Conservation (phyloP, 2,797 vertebrate genomes). For the Crocodylus rhombifer region DNA sequence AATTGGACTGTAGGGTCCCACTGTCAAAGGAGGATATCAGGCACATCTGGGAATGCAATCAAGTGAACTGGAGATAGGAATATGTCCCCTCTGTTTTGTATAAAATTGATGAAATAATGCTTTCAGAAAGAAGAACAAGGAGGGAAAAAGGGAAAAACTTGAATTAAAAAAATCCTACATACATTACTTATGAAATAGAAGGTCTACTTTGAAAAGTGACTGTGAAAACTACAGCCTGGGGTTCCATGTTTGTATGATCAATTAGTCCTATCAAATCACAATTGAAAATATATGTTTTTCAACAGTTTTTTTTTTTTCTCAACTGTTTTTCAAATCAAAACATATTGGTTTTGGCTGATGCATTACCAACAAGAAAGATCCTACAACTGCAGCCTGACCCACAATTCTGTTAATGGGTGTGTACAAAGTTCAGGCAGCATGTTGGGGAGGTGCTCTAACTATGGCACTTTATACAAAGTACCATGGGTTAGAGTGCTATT, state of each 20-base stretch:
- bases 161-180: neutral
- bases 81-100: neutral
- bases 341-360: constrained; percentile 53
- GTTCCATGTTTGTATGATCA: neutral
- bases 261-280: neutral
- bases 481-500: too few species aligned
- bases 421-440: too few species aligned
- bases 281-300: neutral
- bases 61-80: neutral
- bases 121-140: neutral
- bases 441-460: too few species aligned
- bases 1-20: too few species aligned
- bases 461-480: too few species aligned
- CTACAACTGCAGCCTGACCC: constrained; percentile 36
- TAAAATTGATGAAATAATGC: too few species aligned
- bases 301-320: constrained; percentile 33
- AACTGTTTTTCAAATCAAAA: constrained; percentile 34
- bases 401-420: constrained; percentile 38
- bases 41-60: neutral
- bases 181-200: neutral
- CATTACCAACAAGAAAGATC: constrained; percentile 51
- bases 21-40: neutral
- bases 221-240: neutral
- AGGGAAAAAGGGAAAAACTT: neutral
- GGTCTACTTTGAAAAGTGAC: neutral